phyloP scores from a whole-genome alignment of 2,797 vertebrate genomes.

The Esox lucius region DNA sequence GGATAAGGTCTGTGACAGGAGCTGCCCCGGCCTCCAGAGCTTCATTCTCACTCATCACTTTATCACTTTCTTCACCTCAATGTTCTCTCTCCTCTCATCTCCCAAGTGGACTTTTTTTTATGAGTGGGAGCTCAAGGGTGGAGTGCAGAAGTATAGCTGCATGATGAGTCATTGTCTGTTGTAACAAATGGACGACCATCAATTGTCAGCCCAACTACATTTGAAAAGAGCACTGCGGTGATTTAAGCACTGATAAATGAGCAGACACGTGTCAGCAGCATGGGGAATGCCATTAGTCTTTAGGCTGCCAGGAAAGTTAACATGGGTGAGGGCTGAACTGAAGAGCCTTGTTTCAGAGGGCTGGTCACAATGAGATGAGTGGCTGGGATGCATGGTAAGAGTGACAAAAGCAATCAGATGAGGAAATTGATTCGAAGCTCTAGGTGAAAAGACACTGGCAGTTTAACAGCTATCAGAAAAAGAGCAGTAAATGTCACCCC shows the following conservation, averaged over 20 bases:
- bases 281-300: too few relatives aligned
- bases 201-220: not conserved
- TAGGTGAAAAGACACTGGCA: not conserved
- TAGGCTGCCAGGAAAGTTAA: too few relatives aligned
- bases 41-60: not conserved
- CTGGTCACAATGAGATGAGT: not conserved
- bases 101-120: not conserved
- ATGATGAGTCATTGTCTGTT: not conserved
- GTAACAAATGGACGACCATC: not conserved
- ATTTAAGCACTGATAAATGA: not conserved
- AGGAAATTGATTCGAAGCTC: not conserved
- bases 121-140: not conserved
- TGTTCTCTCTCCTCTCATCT: not conserved
- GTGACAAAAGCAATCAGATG: conserved; percentile 4
- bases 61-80: not conserved
- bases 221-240: conserved; percentile 1
- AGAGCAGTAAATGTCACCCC: not conserved
- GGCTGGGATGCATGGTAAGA: not conserved
- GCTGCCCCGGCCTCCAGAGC: not conserved
- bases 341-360: not conserved
- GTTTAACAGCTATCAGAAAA: not conserved
- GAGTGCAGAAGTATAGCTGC: not conserved
- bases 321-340: conserved; percentile 3
- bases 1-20: not conserved
- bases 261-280: not conserved